These are phyloP conservation scores for Drosophila atroscutellata DNA, from an alignment of 2,888 invertebrate species.

Conservation along the genomic window DNA sequence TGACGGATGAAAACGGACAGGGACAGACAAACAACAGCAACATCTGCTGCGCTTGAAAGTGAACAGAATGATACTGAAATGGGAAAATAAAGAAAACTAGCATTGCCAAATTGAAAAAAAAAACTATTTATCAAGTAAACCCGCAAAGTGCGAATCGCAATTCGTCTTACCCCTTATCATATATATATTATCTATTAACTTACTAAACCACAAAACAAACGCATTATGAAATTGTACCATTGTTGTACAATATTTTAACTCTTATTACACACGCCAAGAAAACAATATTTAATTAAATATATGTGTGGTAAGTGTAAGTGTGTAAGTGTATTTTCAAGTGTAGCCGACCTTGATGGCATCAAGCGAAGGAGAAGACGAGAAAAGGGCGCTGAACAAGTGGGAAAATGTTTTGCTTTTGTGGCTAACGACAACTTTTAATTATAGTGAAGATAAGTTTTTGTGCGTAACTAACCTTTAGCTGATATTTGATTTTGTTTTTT, in stretches of 20 bases:
- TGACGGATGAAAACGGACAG: constrained; percentile 16
- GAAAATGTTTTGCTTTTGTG: not conserved
- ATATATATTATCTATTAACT: not conserved
- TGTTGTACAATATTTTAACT: constrained; percentile 35
- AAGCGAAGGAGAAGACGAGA: constrained; percentile 4
- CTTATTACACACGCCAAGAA: constrained; percentile 30
- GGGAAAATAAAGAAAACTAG: not conserved
- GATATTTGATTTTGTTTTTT: constrained; percentile 5
- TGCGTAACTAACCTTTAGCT: constrained; percentile 67
- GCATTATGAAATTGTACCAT: constrained; percentile 56
- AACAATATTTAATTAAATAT: constrained; percentile 53
- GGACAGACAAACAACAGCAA: constrained; percentile 32
- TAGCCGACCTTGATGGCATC: constrained; percentile 34
- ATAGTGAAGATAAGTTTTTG: constrained; percentile 7
- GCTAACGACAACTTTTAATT: constrained; percentile 10
- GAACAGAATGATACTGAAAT: constrained; percentile 61
- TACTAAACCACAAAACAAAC: constrained; percentile 26
- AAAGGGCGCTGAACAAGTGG: constrained; percentile 15
- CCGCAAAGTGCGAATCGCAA: not conserved
- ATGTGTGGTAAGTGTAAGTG: not conserved
- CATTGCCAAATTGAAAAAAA: not conserved
- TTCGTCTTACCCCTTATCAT: constrained; percentile 5
- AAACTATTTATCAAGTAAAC: constrained; percentile 1
- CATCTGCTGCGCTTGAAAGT: constrained; percentile 67
- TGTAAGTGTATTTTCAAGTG: not conserved